These are phyloP conservation scores for Archips xylosteana DNA, from an alignment of 2,888 invertebrate species.

Conservation along the genomic window DNA sequence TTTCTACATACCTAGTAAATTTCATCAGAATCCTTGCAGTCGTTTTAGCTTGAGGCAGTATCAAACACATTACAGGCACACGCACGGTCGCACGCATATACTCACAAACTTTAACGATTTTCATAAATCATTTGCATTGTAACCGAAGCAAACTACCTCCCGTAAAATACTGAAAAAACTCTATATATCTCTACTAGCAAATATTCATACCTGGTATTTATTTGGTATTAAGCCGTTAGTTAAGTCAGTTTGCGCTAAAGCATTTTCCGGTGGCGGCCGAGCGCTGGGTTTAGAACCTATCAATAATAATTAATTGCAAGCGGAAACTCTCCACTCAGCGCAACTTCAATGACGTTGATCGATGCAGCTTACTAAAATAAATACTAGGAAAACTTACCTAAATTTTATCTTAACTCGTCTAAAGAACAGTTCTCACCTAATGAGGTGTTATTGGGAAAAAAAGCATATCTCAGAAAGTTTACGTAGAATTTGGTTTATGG, in stretches of 20 bases:
- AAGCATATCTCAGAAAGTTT: not conserved
- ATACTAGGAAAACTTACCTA: conserved; percentile 4
- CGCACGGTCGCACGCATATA: no score
- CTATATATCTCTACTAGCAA: no score
- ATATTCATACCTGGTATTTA: not conserved
- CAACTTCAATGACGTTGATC: conserved; percentile 34
- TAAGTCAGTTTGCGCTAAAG: conserved; percentile 13
- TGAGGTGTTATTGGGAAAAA: not conserved
- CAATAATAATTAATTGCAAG: conserved; percentile 41
- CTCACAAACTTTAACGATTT: no score
- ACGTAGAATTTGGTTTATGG: no score
- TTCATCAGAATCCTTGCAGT: no score
- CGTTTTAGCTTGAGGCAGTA: no score
- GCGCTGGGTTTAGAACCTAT: conserved; percentile 33
- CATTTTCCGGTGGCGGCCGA: conserved; percentile 15
- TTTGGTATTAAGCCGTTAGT: conserved; percentile 8
- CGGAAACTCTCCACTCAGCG: conserved; percentile 28
- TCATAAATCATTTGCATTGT: no score
- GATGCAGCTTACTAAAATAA: conserved; percentile 31
- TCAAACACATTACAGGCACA: no score
- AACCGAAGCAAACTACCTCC: no score
- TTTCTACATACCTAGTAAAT: no score
- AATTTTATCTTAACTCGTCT: not conserved
- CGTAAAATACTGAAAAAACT: no score
- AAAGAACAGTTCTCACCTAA: not conserved